phyloP scores from a whole-genome alignment of 2,888 invertebrate genomes.

The Bembecia ichneumoniformis region DNA sequence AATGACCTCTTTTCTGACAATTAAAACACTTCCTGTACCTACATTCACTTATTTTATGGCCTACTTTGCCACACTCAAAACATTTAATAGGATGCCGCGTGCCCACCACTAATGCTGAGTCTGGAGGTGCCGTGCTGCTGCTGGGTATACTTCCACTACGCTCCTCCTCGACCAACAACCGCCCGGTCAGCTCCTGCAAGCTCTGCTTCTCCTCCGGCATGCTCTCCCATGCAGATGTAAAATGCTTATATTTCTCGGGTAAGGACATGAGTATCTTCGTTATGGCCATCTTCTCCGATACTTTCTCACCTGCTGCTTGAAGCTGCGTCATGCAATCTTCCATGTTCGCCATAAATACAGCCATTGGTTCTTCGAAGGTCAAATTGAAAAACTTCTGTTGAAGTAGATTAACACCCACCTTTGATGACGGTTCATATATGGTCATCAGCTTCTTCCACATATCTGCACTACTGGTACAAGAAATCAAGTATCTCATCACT shows the following conservation, averaged over 20 bases:
- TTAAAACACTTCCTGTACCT: no score
- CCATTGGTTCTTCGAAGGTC: no score
- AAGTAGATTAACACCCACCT: background rate
- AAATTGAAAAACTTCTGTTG: constrained; percentile 2
- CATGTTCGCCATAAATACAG: no score
- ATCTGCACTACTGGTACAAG: background rate
- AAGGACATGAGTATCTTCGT: no score
- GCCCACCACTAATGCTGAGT: no score
- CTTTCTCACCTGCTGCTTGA: no score
- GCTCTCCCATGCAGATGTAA: no score
- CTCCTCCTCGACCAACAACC: background rate
- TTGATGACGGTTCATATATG: background rate
- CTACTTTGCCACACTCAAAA: background rate
- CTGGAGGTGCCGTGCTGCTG: background rate
- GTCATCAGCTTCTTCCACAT: constrained; percentile 1
- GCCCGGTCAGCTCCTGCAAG: background rate
- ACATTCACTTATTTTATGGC: background rate
- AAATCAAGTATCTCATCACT: background rate
- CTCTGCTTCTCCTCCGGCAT: background rate
- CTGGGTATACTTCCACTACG: background rate
- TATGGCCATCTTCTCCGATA: no score
- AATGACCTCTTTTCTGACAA: background rate
- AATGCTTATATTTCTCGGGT: background rate
- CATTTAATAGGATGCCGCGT: background rate
- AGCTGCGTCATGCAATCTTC: no score